Percentiles rank a stretch among this genome's conserved stretches.
These are phyloP conservation scores for Flabesymbios commensalis DNA, from an alignment of 2,888 invertebrate genomes.

Conservation along the genomic window DNA sequence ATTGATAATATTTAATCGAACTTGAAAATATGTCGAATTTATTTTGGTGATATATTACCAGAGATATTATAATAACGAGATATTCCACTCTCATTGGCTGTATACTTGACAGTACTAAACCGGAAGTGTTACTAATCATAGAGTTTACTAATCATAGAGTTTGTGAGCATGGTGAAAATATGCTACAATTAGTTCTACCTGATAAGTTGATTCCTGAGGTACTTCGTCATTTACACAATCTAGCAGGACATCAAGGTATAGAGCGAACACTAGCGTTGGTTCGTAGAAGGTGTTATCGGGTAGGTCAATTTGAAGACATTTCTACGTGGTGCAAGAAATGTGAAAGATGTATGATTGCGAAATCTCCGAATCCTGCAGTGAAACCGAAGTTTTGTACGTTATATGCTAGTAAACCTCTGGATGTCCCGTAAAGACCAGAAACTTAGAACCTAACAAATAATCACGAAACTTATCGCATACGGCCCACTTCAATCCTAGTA, in stretches of 20 bases:
- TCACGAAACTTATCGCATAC: constrained; percentile 14
- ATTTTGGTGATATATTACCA: too few species aligned
- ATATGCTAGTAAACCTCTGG: constrained; percentile 14
- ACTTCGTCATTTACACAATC: constrained; percentile 18
- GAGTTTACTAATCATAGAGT: background rate
- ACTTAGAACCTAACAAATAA: constrained; percentile 9
- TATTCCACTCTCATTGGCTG: too few species aligned
- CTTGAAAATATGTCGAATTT: too few species aligned
- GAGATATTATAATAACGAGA: too few species aligned
- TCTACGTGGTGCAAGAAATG: constrained; percentile 23
- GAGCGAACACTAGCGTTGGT: constrained; percentile 28
- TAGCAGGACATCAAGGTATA: constrained; percentile 27
- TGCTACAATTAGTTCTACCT: background rate
- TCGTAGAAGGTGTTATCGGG: constrained; percentile 33
- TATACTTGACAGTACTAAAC: too few species aligned
- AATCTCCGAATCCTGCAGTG: constrained; percentile 2
- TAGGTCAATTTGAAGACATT: constrained; percentile 28
- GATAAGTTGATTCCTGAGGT: background rate
- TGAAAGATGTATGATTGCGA: constrained; percentile 28
- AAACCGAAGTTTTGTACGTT: constrained; percentile 1
- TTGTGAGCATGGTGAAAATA: background rate
- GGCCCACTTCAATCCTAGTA: constrained; percentile 34
- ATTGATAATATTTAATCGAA: too few species aligned
- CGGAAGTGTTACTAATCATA: too few species aligned
- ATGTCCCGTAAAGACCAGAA: constrained; percentile 12